Conservation (phyloP, 2,113 vertebrate species). For the Callopanchax toddi region DNA sequence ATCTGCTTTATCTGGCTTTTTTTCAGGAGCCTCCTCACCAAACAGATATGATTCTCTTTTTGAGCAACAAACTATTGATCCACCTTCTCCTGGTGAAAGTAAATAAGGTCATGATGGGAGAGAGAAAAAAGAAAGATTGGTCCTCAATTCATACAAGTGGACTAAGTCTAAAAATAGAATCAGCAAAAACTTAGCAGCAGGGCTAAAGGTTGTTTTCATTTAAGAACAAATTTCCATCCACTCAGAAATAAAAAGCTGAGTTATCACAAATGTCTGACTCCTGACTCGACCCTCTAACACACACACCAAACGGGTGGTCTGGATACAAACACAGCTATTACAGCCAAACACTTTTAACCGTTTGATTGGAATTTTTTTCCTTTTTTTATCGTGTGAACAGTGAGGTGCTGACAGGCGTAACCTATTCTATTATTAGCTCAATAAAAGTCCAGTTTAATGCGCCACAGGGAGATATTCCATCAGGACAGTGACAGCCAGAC, state of each 20-base stretch:
- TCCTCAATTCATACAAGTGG: no score
- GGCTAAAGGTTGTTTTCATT: no score
- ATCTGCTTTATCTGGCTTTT: constrained; percentile 28
- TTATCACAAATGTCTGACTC: constrained; percentile 36
- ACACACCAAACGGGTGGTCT: constrained; percentile 36
- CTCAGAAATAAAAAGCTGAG: constrained; percentile 27
- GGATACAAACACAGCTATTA: constrained; percentile 36
- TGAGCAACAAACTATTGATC: constrained; percentile 42
- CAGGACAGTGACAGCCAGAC: constrained; percentile 78
- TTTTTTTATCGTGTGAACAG: constrained; percentile 68
- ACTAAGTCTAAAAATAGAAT: constrained; percentile 13
- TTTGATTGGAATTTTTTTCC: constrained; percentile 19
- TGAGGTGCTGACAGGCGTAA: constrained; percentile 80
- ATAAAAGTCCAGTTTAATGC: constrained; percentile 78
- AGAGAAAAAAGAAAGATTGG: no score
- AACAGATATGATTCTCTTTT: constrained; percentile 20
- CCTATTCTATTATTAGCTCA: constrained; percentile 83
- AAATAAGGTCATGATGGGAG: not conserved
- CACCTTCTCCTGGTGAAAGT: constrained; percentile 15
- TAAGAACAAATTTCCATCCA: constrained; percentile 22
- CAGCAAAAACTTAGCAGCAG: not conserved
- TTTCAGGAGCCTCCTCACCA: not conserved
- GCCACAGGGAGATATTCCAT: constrained; percentile 81
- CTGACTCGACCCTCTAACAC: constrained; percentile 12
- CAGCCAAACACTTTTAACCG: constrained; percentile 46